Base-by-base conservation (phyloP, 2,888 invertebrate species). In the Tachina lurida region DNA sequence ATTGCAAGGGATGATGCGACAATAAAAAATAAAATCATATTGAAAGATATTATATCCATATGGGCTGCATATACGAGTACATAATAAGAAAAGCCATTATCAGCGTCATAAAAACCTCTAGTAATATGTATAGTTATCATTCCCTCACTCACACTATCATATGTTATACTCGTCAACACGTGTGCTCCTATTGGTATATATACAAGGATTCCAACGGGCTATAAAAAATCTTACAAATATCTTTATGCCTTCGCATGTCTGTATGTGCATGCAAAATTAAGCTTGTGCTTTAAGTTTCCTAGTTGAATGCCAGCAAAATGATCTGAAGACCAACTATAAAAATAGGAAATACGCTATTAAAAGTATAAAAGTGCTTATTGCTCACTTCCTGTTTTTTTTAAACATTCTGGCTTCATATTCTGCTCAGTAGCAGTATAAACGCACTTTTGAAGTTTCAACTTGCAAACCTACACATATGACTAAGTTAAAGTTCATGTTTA, bases 351-450 rank as follows among this genome's bases (percentile, higher is more conserved):
- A 67, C 47, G 17, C 47, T 71, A 75, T 75, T 82, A 71, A 86
- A 76, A 76, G 75, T 79, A 68, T 67, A 60, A 73, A 86, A 80
- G 49, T 63, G 76, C 77, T 86, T 86, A 79, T 73, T 71, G 79
- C 56, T 67, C 70, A 73, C 80, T 83, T 86, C 67, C 79, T 7
- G 31, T 31, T 31, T 31, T 58, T 76, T 68, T 58, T 39, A 15
- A 45, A 81, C 19, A 39, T 54, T 0, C 9, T 22, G 39, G 7
- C 22, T 56, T 73, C 65, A 65, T 71, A 9, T 47, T 5, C 13
- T 54, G 3, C 10, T 52, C 31, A 13, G 43, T 45, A 22, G n/a
- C 10, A 39, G 15, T 10, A 7, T 41, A 39, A 56, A 73, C 1
- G 15, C n/a, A 9, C 13, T n/a, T 47, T n/a, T 15, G 49, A 67